phyloP scores from a whole-genome alignment of 2,113 vertebrate genomes.

The Campylomormyrus numenius region DNA sequence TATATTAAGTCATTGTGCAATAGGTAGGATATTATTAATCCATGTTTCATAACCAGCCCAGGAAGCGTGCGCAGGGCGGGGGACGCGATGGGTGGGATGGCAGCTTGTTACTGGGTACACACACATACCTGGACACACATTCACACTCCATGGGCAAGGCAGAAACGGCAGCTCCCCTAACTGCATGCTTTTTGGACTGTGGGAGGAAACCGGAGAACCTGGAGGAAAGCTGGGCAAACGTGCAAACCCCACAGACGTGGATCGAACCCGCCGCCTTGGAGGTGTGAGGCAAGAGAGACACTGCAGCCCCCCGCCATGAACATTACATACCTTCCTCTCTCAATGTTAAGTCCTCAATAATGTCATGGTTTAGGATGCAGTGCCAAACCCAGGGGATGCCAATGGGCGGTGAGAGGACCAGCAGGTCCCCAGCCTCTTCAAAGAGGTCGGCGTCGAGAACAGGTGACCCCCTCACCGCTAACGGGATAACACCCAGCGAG shows the following conservation, averaged over 20 bases:
- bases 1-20: background rate
- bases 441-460: background rate
- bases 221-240: background rate
- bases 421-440: background rate
- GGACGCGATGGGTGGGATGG: background rate
- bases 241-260: background rate
- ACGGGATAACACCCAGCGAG: background rate
- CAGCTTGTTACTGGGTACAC: background rate
- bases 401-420: background rate
- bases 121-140: background rate
- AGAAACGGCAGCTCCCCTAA: background rate
- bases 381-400: background rate
- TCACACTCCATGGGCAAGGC: background rate
- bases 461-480: background rate
- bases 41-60: background rate
- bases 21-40: background rate
- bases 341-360: background rate
- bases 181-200: background rate
- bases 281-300: background rate
- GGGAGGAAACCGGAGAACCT: background rate
- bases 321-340: background rate
- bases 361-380: background rate
- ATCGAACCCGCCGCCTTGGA: background rate
- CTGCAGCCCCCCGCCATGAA: background rate
- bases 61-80: background rate